Evolutionary conservation across 2,113 vertebrate genomes (phyloP), one percentile per base, ranked within the genome.

Genomic region (Pagrus major): DNA sequence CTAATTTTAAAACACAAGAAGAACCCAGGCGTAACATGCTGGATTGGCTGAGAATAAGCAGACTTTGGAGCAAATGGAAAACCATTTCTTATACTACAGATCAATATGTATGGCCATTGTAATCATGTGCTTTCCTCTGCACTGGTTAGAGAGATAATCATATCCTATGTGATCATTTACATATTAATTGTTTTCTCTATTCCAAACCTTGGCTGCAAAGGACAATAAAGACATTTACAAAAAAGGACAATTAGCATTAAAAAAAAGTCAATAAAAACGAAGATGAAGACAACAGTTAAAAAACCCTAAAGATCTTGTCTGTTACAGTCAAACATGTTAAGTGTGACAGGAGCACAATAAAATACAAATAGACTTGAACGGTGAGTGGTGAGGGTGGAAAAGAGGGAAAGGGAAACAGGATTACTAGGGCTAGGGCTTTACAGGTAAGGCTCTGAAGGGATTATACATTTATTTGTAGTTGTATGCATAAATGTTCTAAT

Each of bases 331-430:
- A 78, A 15, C 42, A 51, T 58, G 33, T 52, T 46, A 35, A 71
- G 31, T 31, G 37, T 76, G n/a, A 55, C 70, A 39, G 15, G 15
- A 47, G 31, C 39, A 68, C 31, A 73, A 49, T 61, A 6, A 41
- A 37, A 33, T 52, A 78, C 39, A 78, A 60, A 71, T 60, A 66
- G 39, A 35, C 58, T 47, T 65, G 54, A 51, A 51, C 23, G 16
- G 41, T 51, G 39, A 23, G 31, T 49, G 25, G 39, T 25, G n/a
- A 29, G 12, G 18, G 20, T 41, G 25, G 12, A 42, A 64, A 71
- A 63, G 20, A 56, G 65, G 33, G 41, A 52, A 39, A 64, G n/a
- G 56, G 39, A 63, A 41, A 76, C 44, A 63, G 65, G 64, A 74
- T 74, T 74, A 74, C 44, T 27, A 21, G 21, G 18, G 7, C 25